Percentiles rank a stretch among this genome's conserved stretches.
phyloP scores from a whole-genome alignment of 2,797 vertebrate species.

The Lagocephalus sceleratus region DNA sequence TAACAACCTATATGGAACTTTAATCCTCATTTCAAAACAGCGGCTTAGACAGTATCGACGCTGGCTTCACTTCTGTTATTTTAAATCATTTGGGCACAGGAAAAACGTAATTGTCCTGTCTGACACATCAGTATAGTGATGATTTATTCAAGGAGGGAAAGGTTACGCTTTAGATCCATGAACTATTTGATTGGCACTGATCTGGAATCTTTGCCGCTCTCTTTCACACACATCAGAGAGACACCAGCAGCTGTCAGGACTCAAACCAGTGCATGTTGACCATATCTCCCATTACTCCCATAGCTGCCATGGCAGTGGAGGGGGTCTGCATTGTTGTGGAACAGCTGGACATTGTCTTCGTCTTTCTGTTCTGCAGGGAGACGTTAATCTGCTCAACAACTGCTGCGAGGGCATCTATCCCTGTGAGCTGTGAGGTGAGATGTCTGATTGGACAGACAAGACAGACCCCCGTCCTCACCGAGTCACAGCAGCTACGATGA shows the following conservation, averaged over 20 bases:
- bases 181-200: too few relatives aligned
- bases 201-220: background rate
- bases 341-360: conserved; percentile 63
- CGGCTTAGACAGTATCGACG: too few relatives aligned
- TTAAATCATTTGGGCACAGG: too few relatives aligned
- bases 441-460: background rate
- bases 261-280: conserved; percentile 20
- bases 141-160: too few relatives aligned
- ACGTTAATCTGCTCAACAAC: conserved; percentile 31
- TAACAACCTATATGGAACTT: too few relatives aligned
- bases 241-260: conserved; percentile 46
- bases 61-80: too few relatives aligned
- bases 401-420: conserved; percentile 6
- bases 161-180: too few relatives aligned
- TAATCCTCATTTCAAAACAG: too few relatives aligned
- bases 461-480: background rate
- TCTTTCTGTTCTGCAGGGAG: conserved; percentile 27
- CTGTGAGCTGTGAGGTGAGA: background rate
- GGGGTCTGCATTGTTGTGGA: conserved; percentile 47
- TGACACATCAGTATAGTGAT: too few relatives aligned
- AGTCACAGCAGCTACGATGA: background rate
- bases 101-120: too few relatives aligned
- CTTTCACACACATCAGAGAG: conserved; percentile 18
- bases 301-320: conserved; percentile 19
- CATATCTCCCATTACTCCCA: conserved; percentile 28